Evolutionary conservation across 2,797 vertebrate genomes (phyloP).

Genomic region (Argya squamiceps): DNA sequence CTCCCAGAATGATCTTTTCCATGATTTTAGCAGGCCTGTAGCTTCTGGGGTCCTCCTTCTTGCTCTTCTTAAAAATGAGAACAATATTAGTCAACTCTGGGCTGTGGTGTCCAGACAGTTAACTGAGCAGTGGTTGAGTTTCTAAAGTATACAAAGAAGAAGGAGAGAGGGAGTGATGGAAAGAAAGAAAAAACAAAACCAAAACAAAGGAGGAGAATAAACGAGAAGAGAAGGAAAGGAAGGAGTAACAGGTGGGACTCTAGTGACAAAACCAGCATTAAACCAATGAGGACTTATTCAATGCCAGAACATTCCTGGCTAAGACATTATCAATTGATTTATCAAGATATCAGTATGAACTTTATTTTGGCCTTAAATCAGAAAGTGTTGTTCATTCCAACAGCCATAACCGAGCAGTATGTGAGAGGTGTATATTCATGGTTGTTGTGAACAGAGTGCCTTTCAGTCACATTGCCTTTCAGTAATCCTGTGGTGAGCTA

Average conservation of each 20-base stretch:
- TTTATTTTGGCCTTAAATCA: not conserved
- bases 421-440: not conserved
- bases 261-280: not conserved
- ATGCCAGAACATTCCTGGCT: not conserved
- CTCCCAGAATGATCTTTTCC: not conserved
- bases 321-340: not conserved
- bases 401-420: not conserved
- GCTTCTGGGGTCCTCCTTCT: accelerated
- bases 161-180: not conserved
- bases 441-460: not conserved
- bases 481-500: not conserved
- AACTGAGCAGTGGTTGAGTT: not conserved
- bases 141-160: not conserved
- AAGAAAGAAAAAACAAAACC: not conserved
- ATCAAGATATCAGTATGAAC: not conserved
- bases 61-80: not conserved
- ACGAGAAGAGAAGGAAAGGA: not conserved
- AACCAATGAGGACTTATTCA: not conserved
- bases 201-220: not conserved
- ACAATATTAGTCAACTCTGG: accelerated
- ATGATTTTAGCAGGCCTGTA: not conserved
- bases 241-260: accelerated
- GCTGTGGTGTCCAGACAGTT: not conserved
- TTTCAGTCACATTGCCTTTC: not conserved
- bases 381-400: not conserved